Evolutionary conservation across 2,797 vertebrate species (phyloP).

Genomic region (Erethizon dorsatum): DNA sequence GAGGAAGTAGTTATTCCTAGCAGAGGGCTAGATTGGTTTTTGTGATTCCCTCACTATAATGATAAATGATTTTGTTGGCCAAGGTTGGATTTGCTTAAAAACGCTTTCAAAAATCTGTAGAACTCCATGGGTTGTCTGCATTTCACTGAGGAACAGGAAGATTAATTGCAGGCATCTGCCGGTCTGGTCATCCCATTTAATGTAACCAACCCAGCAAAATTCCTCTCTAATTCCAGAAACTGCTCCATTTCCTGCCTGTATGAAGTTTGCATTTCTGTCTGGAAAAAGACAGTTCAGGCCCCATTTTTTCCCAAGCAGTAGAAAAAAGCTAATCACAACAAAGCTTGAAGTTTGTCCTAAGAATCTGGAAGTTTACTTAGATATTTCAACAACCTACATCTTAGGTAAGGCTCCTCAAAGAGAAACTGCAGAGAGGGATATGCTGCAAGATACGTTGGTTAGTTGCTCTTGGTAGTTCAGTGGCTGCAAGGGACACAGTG

Average conservation of each 20-base stretch:
- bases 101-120: not conserved
- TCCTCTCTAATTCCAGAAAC: conserved; percentile 67
- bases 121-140: not conserved
- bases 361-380: conserved; percentile 47
- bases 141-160: conserved; percentile 62
- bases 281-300: conserved; percentile 10
- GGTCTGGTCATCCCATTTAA: conserved; percentile 49
- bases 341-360: conserved; percentile 21
- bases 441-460: not conserved
- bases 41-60: conserved; percentile 18
- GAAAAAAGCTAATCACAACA: conserved; percentile 27
- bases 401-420: conserved; percentile 29
- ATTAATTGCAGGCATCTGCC: conserved; percentile 71
- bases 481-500: too few species aligned
- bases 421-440: not conserved
- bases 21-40: conserved; percentile 41
- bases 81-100: not conserved
- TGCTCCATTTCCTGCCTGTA: not conserved
- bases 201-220: conserved; percentile 36
- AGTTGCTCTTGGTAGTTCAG: not conserved
- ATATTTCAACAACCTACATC: conserved; percentile 18
- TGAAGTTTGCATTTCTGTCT: conserved; percentile 54
- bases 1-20: not conserved
- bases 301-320: not conserved
- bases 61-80: not conserved